phyloP scores from a whole-genome alignment of 2,113 vertebrate species.

The Strix uralensis region DNA sequence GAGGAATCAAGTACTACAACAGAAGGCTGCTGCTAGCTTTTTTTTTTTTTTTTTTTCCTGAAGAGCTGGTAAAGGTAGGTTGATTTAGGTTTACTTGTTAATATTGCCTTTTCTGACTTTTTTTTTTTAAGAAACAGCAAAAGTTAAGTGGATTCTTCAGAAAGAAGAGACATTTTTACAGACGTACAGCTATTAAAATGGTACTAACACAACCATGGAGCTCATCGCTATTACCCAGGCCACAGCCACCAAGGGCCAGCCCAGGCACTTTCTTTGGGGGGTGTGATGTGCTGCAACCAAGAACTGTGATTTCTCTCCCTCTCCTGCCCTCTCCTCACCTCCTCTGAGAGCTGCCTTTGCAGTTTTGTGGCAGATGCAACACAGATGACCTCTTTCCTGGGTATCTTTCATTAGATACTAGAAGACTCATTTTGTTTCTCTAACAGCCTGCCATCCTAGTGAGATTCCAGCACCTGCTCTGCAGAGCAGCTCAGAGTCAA shows the following conservation, averaged over 20 bases:
- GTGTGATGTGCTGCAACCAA: background rate
- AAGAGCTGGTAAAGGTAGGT: background rate
- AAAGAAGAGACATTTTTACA: background rate
- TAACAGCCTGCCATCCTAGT: rapidly evolving
- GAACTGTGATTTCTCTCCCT: background rate
- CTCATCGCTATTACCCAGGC: background rate
- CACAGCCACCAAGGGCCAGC: background rate
- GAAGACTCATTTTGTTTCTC: background rate
- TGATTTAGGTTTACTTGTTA: background rate
- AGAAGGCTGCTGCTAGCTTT: background rate
- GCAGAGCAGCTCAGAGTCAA: background rate
- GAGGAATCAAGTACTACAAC: background rate
- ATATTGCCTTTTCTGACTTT: background rate
- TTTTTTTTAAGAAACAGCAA: background rate
- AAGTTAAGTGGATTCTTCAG: background rate
- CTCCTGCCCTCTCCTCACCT: background rate
- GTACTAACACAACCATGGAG: rapidly evolving
- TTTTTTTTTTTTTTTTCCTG: background rate
- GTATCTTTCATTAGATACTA: background rate
- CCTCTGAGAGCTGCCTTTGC: background rate
- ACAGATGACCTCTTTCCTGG: background rate
- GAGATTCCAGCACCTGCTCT: rapidly evolving
- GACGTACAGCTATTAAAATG: background rate
- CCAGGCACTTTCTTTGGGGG: background rate
- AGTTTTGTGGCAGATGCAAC: background rate